These are phyloP conservation scores for Zaprionus davidi DNA, from an alignment of 1,140 invertebrate genomes.

Conservation along the genomic window DNA sequence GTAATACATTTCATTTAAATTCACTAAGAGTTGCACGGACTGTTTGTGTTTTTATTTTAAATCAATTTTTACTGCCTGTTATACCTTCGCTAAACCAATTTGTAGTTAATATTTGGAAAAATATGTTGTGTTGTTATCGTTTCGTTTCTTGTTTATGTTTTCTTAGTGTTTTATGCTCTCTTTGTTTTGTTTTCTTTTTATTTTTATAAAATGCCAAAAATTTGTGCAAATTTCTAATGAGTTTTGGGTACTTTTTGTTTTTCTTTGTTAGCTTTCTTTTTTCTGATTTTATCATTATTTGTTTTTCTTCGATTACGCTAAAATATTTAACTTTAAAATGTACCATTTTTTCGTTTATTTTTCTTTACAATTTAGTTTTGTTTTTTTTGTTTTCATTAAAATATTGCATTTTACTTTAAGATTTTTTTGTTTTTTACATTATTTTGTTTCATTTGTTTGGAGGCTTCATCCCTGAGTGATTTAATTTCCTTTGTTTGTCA, in stretches of 20 bases:
- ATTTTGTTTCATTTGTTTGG: conserved; percentile 74
- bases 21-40: conserved; percentile 82
- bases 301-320: conserved; percentile 55
- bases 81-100: conserved; percentile 76
- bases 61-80: conserved; percentile 42
- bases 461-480: conserved; percentile 82
- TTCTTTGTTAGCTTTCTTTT: conserved; percentile 25
- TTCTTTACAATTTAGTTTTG: conserved; percentile 49
- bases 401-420: conserved; percentile 78
- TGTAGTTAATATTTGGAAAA: conserved; percentile 59
- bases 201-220: conserved; percentile 80
- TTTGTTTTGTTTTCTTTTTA: conserved; percentile 52
- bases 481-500: conserved; percentile 83
- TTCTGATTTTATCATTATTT: conserved; percentile 27
- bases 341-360: conserved; percentile 58
- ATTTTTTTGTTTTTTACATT: conserved; percentile 43
- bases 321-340: conserved; percentile 81
- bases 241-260: conserved; percentile 33
- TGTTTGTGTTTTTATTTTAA: conserved; percentile 49
- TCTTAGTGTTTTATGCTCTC: conserved; percentile 56
- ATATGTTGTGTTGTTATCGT: conserved; percentile 60
- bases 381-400: conserved; percentile 67
- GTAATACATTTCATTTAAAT: conserved; percentile 67
- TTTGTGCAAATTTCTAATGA: conserved; percentile 81
- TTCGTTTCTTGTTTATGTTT: conserved; percentile 55